A percentile compares a stretch with the other conserved stretches of the same genome.
These are phyloP conservation scores for pig (Sus scrofa) DNA, from an alignment of 2,113 vertebrate genomes.

Conservation along the genomic window DNA sequence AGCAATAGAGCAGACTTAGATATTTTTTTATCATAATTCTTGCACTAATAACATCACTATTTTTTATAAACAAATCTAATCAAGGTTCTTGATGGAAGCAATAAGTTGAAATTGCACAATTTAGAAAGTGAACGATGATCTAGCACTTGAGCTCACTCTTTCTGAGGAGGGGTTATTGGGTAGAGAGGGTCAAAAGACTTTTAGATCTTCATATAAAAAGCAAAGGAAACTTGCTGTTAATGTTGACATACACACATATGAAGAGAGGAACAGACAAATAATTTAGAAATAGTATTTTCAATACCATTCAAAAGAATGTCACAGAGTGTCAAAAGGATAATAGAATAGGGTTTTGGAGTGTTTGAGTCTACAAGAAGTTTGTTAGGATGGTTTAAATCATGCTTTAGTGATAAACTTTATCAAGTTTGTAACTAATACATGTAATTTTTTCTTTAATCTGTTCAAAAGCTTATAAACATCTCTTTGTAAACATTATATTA, in stretches of 20 bases:
- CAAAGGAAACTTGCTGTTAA: too few relatives aligned
- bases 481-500: background rate
- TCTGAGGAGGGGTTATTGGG: background rate
- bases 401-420: background rate
- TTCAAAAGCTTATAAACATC: background rate
- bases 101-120: background rate
- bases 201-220: background rate
- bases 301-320: background rate
- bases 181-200: background rate
- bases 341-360: background rate
- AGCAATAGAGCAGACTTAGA: background rate
- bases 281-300: background rate
- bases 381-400: background rate
- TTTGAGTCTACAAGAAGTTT: background rate
- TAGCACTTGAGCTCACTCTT: background rate
- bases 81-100: background rate
- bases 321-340: background rate
- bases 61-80: background rate
- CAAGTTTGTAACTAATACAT: background rate
- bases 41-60: background rate
- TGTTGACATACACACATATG: background rate
- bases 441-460: background rate
- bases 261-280: background rate
- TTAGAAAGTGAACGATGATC: background rate
- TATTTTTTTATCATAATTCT: background rate